A percentile compares a stretch with the other conserved stretches of the same genome.
phyloP scores from a whole-genome alignment of 2,797 vertebrate genomes.

The Clarias pachynema region DNA sequence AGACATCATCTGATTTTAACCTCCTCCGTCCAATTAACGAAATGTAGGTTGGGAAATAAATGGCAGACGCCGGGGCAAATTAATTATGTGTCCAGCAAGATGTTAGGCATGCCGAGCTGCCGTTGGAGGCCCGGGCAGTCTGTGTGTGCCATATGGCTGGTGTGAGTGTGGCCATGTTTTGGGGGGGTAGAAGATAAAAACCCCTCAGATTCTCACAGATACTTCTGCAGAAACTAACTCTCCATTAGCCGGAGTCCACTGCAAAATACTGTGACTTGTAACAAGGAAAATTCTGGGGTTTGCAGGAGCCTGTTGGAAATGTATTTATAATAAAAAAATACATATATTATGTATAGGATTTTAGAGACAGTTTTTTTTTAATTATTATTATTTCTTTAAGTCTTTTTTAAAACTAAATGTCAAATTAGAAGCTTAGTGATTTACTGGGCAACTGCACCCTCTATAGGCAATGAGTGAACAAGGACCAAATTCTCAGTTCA shows the following conservation, averaged over 20 bases:
- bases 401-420: not conserved
- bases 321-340: not conserved
- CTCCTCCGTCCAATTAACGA: conserved; percentile 80
- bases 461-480: conserved; percentile 60
- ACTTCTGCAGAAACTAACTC: conserved; percentile 51
- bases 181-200: conserved; percentile 47
- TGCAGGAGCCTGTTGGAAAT: conserved; percentile 2
- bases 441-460: conserved; percentile 63
- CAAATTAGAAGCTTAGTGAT: not conserved
- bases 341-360: not conserved
- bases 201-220: conserved; percentile 70
- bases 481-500: not conserved
- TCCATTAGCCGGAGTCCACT: conserved; percentile 12
- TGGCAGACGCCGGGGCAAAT: conserved; percentile 81
- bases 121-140: conserved; percentile 65
- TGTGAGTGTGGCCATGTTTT: conserved; percentile 67
- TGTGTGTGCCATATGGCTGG: conserved; percentile 76
- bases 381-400: not conserved
- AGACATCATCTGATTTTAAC: conserved; percentile 77
- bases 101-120: conserved; percentile 74
- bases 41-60: conserved; percentile 83
- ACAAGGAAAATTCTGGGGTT: not conserved
- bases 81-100: conserved; percentile 84
- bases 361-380: not conserved
- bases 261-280: conserved; percentile 4